Base-by-base conservation (phyloP, 2,888 invertebrate genomes). In the Galerucella calmariensis region DNA sequence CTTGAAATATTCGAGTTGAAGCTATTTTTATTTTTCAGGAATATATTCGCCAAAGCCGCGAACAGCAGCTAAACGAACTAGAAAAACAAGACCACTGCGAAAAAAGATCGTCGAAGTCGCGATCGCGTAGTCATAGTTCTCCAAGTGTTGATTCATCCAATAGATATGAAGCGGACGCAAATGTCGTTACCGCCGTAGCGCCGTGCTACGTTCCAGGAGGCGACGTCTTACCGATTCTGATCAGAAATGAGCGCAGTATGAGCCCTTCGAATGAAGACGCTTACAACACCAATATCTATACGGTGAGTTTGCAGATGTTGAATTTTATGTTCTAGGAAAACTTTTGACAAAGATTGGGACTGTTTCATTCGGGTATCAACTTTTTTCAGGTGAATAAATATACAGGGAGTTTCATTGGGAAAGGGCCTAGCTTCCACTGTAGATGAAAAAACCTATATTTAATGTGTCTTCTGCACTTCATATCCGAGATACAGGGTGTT, bases 41-140 rank as follows among this genome's bases (percentile, higher is more conserved):
- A 81, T 92, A 93, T 86, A 92, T 95, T 82, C 90, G 94, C 8
- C 93, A 94, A 82, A 95, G 95, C 0, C 92, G 94, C 73, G 95
- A 95, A 85, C 94, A 94, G 82, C 91, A 94, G 56, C 87, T 95
- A 75, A 93, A 95, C 85, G 92, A 92, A 83, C 86, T 92, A 79
- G 92, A 91, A 74, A 86, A 86, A 74, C 80, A 80, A 63, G 74
- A 76, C 53, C 76, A 76, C 20, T 8, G 61, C 16, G 76, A 76
- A 12, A 76, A 79, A 72, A 58, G 72, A 59, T 72, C 63, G 11
- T 48, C 44, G 27, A 63, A 84, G 59, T 72, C 78, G 12, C 76
- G 83, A 44, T 84, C 85, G 27, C 82, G 84, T 53, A 84, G 85
- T 69, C 85, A 84, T 80, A 85, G 85, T 75, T 81, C 82, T 9